Evolutionary conservation across 2,113 vertebrate genomes (phyloP), one percentile per base, ranked within the genome.

Genomic region (Elaphurus davidianus): DNA sequence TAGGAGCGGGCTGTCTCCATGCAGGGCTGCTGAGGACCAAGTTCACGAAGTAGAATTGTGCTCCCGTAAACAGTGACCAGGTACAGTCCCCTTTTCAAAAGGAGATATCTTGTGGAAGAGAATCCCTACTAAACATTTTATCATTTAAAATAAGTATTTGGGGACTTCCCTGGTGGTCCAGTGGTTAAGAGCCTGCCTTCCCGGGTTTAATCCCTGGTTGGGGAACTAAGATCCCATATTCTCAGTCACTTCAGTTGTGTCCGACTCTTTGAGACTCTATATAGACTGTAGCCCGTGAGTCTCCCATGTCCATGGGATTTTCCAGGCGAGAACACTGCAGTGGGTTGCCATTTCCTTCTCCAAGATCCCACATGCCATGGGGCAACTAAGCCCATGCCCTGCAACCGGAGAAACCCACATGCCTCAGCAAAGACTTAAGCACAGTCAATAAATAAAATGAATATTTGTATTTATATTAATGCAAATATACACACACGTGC

Each of bases 41-140:
- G 28, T 25, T 62, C 16, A 47, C 62, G 55, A 81, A 67, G 30
- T 2, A 78, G 59, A 43, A 30, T 74, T 74, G 0, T 36, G 36
- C 71, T 74, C 13, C 64, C 1, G 0, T 85, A 64, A 54, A 8
- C n/a, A 6, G 28, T 7, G 59, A 13, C 25, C 8, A 0, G 30
- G 19, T 27, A 40, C 14, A 84, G 36, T 84, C 90, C 43, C 45
- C 28, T 79, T 96, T 95, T 40, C 27, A 92, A 90, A 91, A 71
- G 96, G 30, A 88, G 40, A 78, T 92, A 30, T 21, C 54, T 79
- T 64, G 43, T 95, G 96, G 57, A 85, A 40, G 95, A 85, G 93
- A 88, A 54, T 90, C 21, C 7, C 27, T 40, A 4, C 21, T 21
- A n/a, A 90, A n/a, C n/a, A 83, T 6, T 57, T 25, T 87, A 5